Evolutionary conservation across 2,797 vertebrate species (phyloP), one percentile per base, ranked within the genome.

Genomic region (Pelobates cultripes): DNA sequence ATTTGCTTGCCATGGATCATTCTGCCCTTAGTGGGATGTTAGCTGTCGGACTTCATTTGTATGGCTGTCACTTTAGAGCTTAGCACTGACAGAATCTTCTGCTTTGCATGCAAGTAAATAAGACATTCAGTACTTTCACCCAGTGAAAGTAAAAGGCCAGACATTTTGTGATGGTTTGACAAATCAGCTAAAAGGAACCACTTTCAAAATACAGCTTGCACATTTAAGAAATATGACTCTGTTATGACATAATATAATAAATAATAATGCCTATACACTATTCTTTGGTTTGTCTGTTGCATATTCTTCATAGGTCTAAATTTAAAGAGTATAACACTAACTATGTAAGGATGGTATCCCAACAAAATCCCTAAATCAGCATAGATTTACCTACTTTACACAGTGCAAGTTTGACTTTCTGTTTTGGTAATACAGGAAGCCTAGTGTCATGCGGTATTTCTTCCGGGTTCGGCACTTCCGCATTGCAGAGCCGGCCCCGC

Each of bases 101-200:
- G 45, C 72, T 84, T 84, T 84, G 77, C 72, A 75, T 84, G 72
- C 71, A 75, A 79, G 66, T 75, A 84, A 84, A 79, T 79, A 79
- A 84, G 72, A 72, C 57, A 79, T 79, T 55, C 68, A 28, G 67
- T 74, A 28, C 13, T 70, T 79, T 53, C 12, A 41, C 70, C 57
- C 72, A 51, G 55, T 72, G 66, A 72, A 75, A 42, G 76, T 75
- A 75, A 83, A 63, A 79, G 43, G 43, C 71, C 13, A 7, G 40
- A 75, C 77, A 64, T 61, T 68, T 7, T 74, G 53, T 53, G 44
- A 78, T 40, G 6, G 60, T 72, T 73, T 82, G 63, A 68, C 42
- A 82, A 73, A 76, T 70, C 70, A 76, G 28, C 2, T 28, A 17
- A 28, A 71, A 51, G n/a, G 45, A 45, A 10, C 8, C 61, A 7